Evolutionary conservation across 2,888 invertebrate species (phyloP).

Genomic region (Coelopa pilipes): DNA sequence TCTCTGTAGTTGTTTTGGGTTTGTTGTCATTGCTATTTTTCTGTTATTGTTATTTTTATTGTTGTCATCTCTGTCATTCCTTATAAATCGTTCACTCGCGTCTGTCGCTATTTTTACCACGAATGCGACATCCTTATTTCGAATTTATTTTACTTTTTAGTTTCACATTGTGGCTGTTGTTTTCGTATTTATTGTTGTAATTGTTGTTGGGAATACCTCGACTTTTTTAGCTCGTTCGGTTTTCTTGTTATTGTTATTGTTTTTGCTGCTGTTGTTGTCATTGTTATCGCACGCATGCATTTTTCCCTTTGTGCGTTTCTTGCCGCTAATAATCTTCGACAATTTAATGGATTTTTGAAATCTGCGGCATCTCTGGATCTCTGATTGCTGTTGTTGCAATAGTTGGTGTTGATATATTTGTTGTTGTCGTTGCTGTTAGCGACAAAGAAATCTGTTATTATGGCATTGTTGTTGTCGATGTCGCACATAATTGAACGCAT

Average conservation of each 20-base stretch:
- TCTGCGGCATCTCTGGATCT: not conserved
- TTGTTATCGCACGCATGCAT: not conserved
- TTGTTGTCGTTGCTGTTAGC: not conserved
- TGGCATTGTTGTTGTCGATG: not conserved
- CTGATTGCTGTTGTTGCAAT: not conserved
- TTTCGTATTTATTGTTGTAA: not conserved
- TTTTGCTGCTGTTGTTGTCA: not conserved
- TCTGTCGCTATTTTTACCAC: constrained; percentile 23
- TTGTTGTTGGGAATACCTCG: not conserved
- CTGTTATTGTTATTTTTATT: not conserved
- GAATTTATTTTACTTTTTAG: constrained; percentile 1
- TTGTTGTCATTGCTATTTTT: not conserved
- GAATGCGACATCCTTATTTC: constrained; percentile 29
- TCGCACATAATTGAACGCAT: constrained; percentile 21
- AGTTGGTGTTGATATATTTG: not conserved
- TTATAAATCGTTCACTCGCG: constrained; percentile 24
- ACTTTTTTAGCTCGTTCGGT: not conserved
- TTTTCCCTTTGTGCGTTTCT: constrained; percentile 4
- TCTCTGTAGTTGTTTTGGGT: not conserved
- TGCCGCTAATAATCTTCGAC: not conserved
- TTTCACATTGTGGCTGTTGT: not conserved
- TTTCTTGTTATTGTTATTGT: constrained; percentile 1
- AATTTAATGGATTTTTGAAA: not conserved
- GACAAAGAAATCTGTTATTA: not conserved
- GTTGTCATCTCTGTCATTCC: constrained; percentile 23